phyloP scores from a whole-genome alignment of 2,888 invertebrate species.

The Sminthurides aquaticus region DNA sequence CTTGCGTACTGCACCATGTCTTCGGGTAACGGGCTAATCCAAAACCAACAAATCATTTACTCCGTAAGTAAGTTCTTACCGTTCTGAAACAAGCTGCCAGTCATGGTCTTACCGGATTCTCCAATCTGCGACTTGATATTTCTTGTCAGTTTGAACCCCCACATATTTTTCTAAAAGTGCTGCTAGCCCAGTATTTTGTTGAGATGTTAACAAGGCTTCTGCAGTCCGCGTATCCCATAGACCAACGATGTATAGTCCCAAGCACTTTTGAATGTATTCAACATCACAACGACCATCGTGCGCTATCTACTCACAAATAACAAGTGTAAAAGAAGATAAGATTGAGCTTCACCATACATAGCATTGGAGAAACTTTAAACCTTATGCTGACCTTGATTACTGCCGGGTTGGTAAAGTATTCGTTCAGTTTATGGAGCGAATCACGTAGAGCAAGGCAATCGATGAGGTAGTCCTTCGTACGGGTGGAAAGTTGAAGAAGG shows the following conservation, averaged over 20 bases:
- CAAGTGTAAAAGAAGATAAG: no score
- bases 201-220: conserved; percentile 51
- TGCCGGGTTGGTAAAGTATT: conserved; percentile 53
- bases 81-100: neutral
- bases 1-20: conserved; percentile 63
- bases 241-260: conserved; percentile 87
- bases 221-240: conserved; percentile 77
- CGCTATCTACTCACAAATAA: conserved; percentile 58
- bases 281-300: conserved; percentile 86
- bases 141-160: conserved; percentile 71
- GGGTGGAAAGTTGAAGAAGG: conserved; percentile 53
- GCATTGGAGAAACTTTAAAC: no score
- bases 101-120: conserved; percentile 58
- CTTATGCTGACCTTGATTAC: conserved; percentile 51
- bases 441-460: conserved; percentile 52
- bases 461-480: conserved; percentile 51
- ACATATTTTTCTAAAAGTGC: conserved; percentile 72
- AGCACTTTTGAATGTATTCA: conserved; percentile 88
- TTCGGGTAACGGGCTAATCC: conserved; percentile 50
- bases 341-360: no score
- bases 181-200: conserved; percentile 63
- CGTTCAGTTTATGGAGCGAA: conserved; percentile 51
- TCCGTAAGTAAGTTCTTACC: no score
- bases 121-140: conserved; percentile 92
- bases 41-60: neutral